phyloP scores from a whole-genome alignment of 2,113 vertebrate genomes.

The Saguinus midas region DNA sequence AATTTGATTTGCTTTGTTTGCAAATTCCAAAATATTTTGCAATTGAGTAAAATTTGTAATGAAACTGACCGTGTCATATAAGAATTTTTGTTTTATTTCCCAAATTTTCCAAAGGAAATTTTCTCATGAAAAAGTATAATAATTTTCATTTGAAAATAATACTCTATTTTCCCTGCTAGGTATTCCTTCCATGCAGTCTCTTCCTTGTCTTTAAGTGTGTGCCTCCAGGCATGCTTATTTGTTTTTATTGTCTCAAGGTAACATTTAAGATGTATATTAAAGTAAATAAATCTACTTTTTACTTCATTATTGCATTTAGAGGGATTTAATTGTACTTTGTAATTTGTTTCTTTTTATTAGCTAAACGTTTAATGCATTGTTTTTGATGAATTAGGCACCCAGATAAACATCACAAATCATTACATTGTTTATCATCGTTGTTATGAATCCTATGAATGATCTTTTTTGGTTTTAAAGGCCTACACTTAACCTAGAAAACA shows the following conservation, averaged over 20 bases:
- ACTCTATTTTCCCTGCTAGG: not conserved
- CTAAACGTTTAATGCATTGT: conserved; percentile 75
- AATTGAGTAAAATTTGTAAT: not conserved
- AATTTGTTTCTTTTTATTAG: conserved; percentile 84
- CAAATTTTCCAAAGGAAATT: not conserved
- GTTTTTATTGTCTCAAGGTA: conserved; percentile 83
- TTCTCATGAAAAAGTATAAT: not conserved
- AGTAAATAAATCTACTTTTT: conserved; percentile 80
- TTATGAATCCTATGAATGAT: conserved; percentile 52
- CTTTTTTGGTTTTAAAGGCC: conserved; percentile 73
- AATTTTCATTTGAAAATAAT: not conserved
- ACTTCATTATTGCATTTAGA: conserved; percentile 82
- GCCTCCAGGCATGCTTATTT: conserved; percentile 81
- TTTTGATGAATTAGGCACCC: conserved; percentile 75
- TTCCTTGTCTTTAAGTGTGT: conserved; percentile 65
- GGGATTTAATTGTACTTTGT: conserved; percentile 81
- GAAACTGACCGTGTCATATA: not conserved
- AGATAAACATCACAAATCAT: conserved; percentile 60
- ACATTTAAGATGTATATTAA: conserved; percentile 81
- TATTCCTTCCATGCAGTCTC: conserved; percentile 43
- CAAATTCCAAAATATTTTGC: not conserved
- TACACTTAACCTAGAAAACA: conserved; percentile 60
- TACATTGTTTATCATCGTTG: conserved; percentile 68
- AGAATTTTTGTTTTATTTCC: not conserved
- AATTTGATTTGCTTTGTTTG: not conserved